Percentiles rank a stretch among this genome's conserved stretches.
These are phyloP conservation scores for Crocodylus rhombifer DNA, from an alignment of 2,797 vertebrate species.

Conservation along the genomic window DNA sequence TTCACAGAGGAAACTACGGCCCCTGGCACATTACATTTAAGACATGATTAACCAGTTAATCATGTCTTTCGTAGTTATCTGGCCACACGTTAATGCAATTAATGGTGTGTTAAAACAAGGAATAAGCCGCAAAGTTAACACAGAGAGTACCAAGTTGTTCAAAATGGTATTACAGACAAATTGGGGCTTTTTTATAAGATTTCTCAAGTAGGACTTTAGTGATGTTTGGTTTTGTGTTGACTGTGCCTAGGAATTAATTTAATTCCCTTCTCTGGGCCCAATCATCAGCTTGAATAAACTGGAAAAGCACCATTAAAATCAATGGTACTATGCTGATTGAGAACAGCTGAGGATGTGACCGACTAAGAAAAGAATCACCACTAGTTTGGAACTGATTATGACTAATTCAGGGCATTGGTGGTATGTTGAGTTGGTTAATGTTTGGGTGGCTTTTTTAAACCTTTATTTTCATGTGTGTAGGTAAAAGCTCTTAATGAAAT, in stretches of 20 bases:
- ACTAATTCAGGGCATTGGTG: neutral
- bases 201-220: neutral
- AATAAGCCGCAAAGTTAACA: neutral
- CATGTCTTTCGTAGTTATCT: no score
- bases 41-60: no score
- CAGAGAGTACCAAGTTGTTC: neutral
- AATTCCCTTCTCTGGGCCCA: neutral
- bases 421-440: neutral
- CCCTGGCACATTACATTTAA: no score
- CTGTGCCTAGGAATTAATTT: neutral
- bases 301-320: neutral
- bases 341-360: neutral
- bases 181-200: no score
- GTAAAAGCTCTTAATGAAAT: slow-evolving; percentile 92
- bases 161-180: neutral
- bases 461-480: slow-evolving; percentile 77
- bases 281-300: neutral
- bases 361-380: neutral
- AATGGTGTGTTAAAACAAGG: no score
- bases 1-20: neutral
- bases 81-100: no score
- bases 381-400: neutral
- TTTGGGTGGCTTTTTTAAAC: neutral
- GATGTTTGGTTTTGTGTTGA: neutral
- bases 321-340: neutral